These are phyloP conservation scores for Nyctereutes procyonoides DNA, from an alignment of 2,113 vertebrate genomes.

Conservation along the genomic window DNA sequence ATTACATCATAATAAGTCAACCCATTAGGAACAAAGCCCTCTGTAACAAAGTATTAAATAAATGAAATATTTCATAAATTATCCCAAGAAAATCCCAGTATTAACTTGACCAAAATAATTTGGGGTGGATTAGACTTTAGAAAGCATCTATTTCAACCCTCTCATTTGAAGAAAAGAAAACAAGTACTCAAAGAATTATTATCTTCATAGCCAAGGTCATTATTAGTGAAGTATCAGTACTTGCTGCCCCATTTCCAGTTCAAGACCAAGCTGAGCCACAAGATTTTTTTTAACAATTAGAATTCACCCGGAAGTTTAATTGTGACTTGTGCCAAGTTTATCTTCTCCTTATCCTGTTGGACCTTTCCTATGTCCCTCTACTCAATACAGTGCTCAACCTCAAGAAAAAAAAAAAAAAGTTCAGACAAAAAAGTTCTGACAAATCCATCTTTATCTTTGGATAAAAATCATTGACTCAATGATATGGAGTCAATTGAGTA, in stretches of 20 bases:
- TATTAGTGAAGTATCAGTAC: not conserved
- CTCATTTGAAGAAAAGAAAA: slow-evolving; percentile 7
- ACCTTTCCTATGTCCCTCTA: not conserved
- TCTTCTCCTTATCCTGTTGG: not conserved
- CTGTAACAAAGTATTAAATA: not conserved
- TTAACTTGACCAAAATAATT: not conserved
- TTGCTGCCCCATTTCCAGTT: not conserved
- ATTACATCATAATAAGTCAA: not conserved
- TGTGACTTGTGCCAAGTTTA: not conserved
- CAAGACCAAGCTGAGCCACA: accelerated
- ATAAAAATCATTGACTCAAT: not conserved
- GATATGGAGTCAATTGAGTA: not conserved
- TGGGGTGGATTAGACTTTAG: not conserved
- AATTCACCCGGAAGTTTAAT: not conserved
- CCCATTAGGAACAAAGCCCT: not conserved
- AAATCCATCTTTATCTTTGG: not conserved
- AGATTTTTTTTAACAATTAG: not conserved
- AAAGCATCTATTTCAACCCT: not conserved
- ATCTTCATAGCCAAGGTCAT: not conserved
- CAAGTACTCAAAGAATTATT: not conserved
- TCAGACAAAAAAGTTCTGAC: not conserved
- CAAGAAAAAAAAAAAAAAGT: not conserved
- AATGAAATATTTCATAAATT: not conserved
- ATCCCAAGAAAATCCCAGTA: not conserved
- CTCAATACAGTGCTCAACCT: not conserved